Evolutionary conservation across 2,113 vertebrate species (phyloP).

Genomic region (Odontesthes bonariensis): DNA sequence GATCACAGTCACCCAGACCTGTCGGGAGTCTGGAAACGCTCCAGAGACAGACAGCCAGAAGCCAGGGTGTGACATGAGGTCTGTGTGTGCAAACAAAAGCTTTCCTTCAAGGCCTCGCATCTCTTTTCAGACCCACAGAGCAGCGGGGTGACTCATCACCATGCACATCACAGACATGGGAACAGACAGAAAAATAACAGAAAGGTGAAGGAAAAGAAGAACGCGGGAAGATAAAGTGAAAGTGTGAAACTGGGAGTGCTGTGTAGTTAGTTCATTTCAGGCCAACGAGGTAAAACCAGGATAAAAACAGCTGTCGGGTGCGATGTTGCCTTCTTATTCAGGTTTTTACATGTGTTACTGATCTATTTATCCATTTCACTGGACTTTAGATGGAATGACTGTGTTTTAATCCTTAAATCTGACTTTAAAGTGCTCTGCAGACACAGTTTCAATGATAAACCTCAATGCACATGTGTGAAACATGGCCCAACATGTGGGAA

Average conservation of each 20-base stretch:
- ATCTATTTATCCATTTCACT: too few species aligned
- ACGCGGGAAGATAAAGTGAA: not conserved
- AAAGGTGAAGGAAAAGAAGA: rapidly evolving
- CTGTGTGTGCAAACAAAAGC: conserved; percentile 16
- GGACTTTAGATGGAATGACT: too few species aligned
- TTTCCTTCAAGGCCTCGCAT: conserved; percentile 6
- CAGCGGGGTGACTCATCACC: conserved; percentile 15
- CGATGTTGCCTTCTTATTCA: too few species aligned
- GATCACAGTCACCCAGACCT: not conserved
- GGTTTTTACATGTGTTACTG: not conserved
- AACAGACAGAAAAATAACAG: not conserved
- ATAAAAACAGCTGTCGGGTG: not conserved
- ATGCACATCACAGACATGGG: conserved; percentile 7
- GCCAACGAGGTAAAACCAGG: too few species aligned
- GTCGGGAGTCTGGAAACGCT: conserved; percentile 3
- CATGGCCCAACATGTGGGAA: not conserved
- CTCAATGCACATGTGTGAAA: too few species aligned
- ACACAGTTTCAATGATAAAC: too few species aligned
- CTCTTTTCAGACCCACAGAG: conserved; percentile 4
- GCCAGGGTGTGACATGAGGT: conserved; percentile 18
- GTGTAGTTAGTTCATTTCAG: not conserved
- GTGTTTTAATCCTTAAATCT: too few species aligned
- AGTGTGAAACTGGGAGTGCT: not conserved
- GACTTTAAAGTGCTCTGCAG: too few species aligned
- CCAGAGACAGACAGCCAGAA: conserved; percentile 1